Evolutionary conservation across 2,888 invertebrate species (phyloP), one percentile per base, ranked within the genome.

Genomic region (Aphodius sticticus): DNA sequence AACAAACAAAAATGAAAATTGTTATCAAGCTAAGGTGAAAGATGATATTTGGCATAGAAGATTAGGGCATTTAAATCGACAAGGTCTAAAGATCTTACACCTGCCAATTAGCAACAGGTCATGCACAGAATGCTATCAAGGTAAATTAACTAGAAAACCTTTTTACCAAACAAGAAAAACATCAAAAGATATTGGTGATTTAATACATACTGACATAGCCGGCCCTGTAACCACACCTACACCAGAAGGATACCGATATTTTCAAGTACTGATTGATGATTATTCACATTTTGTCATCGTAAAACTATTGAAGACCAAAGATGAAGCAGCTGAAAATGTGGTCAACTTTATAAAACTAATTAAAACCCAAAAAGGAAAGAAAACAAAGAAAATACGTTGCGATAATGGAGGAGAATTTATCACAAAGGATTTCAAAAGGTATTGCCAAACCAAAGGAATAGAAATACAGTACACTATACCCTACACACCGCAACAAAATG

Each of bases 241-340:
- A 26, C 16, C 16, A 71, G 81, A 82, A 78, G 80, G 82, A 15
- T 36, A 81, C 74, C 78, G 72, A 79, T 82, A 83, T 78, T 83
- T 81, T 82, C 79, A 82, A 77, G 80, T 81, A 53, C 69, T 82
- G 75, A 82, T 83, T n/a, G 82, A 82, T 82, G 81, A 82, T 78
- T 83, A 69, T 71, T 82, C 82, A 72, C 81, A 83, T 81, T 80
- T 82, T 81, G 35, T 70, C 38, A 74, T 70, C 2, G 38, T 38
- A 74, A 78, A 37, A 26, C 15, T 35, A 72, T 74, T 36, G 38
- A 38, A 74, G 37, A 78, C 15, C 76, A 70, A 53, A 80, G 72
- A 69, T 70, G 81, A 81, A 70, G 81, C 77, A 37, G 70, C 70
- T 36, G 36, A 81, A n/a, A 71, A 76, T 12, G 80, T 80, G 36